Evolutionary conservation across 2,113 vertebrate genomes (phyloP).

Genomic region (Apistogramma diplotaenia): DNA sequence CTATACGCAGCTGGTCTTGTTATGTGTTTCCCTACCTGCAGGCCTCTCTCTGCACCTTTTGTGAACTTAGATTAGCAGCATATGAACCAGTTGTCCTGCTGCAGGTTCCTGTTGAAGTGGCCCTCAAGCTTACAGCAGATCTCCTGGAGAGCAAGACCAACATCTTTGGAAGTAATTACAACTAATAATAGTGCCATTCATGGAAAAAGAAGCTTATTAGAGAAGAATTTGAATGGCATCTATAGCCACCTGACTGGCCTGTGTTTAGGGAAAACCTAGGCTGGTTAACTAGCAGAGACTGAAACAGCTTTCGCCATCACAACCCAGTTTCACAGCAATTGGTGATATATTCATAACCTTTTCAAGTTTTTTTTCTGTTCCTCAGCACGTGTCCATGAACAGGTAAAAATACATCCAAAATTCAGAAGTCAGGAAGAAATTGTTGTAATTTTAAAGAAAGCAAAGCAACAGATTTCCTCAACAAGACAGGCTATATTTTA

Average conservation of each 20-base stretch:
- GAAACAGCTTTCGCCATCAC: not conserved
- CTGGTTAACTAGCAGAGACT: not conserved
- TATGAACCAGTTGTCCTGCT: not conserved
- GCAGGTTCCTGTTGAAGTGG: not conserved
- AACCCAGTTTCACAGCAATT: not conserved
- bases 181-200: not conserved
- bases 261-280: too few relatives aligned
- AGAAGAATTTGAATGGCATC: not conserved
- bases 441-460: too few relatives aligned
- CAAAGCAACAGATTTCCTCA: too few relatives aligned
- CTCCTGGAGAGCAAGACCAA: not conserved
- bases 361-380: too few relatives aligned
- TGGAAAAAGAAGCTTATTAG: not conserved
- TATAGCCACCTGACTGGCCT: not conserved
- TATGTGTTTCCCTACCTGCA: not conserved
- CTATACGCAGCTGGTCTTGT: not conserved
- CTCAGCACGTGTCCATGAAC: not conserved
- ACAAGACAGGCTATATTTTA: too few relatives aligned
- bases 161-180: not conserved
- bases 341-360: not conserved
- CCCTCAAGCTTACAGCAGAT: not conserved
- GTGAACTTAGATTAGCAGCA: not conserved
- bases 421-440: too few relatives aligned
- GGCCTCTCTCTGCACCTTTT: not conserved
- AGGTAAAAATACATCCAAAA: not conserved